These are phyloP conservation scores for Mellivora capensis DNA, from an alignment of 2,113 vertebrate genomes.

Conservation along the genomic window DNA sequence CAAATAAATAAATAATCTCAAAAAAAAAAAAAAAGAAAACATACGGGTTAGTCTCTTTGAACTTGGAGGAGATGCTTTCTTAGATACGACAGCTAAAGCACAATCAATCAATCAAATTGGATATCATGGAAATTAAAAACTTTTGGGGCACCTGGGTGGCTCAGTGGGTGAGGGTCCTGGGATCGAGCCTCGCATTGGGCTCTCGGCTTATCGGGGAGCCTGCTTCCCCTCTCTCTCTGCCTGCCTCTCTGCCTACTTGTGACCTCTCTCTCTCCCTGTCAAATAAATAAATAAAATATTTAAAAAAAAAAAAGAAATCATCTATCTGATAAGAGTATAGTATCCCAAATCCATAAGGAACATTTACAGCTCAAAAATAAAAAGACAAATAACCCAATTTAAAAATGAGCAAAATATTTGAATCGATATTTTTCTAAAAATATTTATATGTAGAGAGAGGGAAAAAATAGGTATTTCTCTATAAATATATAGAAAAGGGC, in stretches of 20 bases:
- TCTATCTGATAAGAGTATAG: background rate
- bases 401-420: background rate
- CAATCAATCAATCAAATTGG: background rate
- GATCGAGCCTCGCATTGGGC: background rate
- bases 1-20: too few relatives aligned
- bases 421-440: background rate
- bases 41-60: background rate
- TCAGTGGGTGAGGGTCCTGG: background rate
- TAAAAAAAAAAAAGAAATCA: background rate
- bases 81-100: background rate
- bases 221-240: background rate
- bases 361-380: background rate
- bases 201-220: background rate
- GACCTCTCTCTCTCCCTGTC: too few relatives aligned
- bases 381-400: background rate
- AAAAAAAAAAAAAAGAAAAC: too few relatives aligned
- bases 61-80: background rate
- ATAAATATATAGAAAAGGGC: background rate
- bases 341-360: background rate
- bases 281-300: too few relatives aligned
- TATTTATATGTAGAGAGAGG: background rate
- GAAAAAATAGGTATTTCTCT: background rate
- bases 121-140: background rate
- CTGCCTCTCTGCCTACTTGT: too few relatives aligned
- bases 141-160: background rate